Conservation (phyloP, 2,113 vertebrate species). For the Panthera tigris region DNA sequence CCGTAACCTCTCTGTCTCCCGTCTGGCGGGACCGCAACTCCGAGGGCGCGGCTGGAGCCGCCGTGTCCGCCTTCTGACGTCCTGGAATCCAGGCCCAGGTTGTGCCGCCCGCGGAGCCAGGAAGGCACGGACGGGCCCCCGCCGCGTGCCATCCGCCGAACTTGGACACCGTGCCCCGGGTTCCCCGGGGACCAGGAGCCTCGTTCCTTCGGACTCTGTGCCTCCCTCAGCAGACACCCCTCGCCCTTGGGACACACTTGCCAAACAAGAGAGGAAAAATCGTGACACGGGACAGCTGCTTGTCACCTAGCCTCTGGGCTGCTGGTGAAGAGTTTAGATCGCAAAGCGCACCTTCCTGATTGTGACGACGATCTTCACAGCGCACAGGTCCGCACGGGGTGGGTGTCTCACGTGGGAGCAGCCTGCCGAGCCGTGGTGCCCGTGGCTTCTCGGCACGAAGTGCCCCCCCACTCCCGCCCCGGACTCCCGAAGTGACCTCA, state of each 20-base stretch:
- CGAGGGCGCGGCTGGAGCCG: fast-evolving
- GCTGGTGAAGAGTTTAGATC: background rate
- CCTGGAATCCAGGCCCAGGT: background rate
- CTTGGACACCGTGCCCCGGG: fast-evolving
- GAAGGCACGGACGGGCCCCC: fast-evolving
- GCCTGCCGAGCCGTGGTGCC: fast-evolving
- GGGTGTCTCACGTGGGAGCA: fast-evolving
- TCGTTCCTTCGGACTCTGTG: too few species aligned
- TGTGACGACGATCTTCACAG: background rate
- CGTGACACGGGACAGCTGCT: too few species aligned
- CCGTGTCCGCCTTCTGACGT: background rate
- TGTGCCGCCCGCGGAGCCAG: fast-evolving
- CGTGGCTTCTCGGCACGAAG: fast-evolving
- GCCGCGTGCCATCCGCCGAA: fast-evolving
- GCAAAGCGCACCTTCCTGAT: background rate
- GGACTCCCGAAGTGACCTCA: fast-evolving
- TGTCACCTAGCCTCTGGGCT: background rate
- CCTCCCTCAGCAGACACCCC: fast-evolving
- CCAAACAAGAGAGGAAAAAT: fast-evolving
- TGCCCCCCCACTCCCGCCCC: background rate
- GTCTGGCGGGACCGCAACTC: fast-evolving
- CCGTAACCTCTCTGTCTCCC: background rate
- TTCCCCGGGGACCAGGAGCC: fast-evolving
- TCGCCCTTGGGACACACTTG: fast-evolving
- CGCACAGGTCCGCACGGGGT: fast-evolving